Evolutionary conservation across 2,113 vertebrate genomes (phyloP).

Genomic region (Epinephelus lanceolatus): DNA sequence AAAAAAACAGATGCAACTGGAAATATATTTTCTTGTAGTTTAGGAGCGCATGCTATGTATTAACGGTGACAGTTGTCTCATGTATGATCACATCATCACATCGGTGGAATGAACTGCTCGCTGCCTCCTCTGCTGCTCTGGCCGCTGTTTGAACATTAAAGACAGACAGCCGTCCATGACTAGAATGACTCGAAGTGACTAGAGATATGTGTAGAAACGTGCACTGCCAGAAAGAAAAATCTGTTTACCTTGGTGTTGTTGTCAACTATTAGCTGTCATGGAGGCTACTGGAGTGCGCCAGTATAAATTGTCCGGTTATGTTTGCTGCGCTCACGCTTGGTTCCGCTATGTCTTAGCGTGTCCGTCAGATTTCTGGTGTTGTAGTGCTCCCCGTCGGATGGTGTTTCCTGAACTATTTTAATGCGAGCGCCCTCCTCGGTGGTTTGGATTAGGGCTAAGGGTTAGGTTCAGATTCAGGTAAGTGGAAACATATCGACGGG

Average conservation of each 20-base stretch:
- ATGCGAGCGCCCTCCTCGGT: no score
- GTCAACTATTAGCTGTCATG: constrained; percentile 32
- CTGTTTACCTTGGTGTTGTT: constrained; percentile 49
- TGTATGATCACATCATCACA: no score
- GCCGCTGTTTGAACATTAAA: background rate
- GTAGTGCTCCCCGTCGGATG: no score
- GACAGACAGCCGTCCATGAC: no score
- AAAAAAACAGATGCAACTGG: background rate
- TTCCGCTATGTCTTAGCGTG: constrained; percentile 23
- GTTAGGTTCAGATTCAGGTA: no score
- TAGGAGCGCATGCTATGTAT: no score
- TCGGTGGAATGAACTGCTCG: background rate
- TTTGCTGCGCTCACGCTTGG: background rate
- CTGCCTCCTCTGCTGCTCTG: background rate
- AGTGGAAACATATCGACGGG: no score
- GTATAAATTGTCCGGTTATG: constrained; percentile 10
- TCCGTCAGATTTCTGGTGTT: no score
- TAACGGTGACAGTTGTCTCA: background rate
- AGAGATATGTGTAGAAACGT: background rate
- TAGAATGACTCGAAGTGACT: background rate
- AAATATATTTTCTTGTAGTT: background rate
- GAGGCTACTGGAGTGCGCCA: constrained; percentile 19
- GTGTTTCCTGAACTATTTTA: no score
- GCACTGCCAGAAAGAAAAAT: background rate
- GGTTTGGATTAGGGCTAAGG: no score